Base-by-base conservation (phyloP, 2,888 invertebrate species). In the Cataglyphis albicans region DNA sequence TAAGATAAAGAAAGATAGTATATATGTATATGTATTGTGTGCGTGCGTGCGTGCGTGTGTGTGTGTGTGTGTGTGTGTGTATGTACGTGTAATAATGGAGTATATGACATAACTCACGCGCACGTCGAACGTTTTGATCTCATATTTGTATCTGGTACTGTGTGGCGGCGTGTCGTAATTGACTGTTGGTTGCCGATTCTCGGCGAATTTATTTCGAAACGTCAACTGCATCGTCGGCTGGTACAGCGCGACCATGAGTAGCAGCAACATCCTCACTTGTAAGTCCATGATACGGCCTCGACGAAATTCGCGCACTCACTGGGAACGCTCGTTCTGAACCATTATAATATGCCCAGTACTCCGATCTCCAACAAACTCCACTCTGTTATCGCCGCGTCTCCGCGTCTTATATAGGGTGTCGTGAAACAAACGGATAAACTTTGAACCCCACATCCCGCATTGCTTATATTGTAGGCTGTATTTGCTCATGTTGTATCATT, bases 101-200 rank as follows among this genome's bases (percentile, higher is more conserved):
- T 10, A 18, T 21, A 12, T 15, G 38, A 57, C 6, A 48, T 48
- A n/a, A 92, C 93, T 92, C 89, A 95, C 95, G 81, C 97, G 97
- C 68, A 97, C 96, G 29, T 95, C 95, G 81, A 97, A 96, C 86
- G 95, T 95, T 89, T 95, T 95, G 15, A 95, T 95, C 78, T 94
- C 92, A 89, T 95, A 96, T 81, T 85, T 90, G 86, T 95, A 95
- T 65, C 87, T 87, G 84, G 64, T 68, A 68, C 57, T 75, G 9
- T 21, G 15, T 21, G 65, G 25, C 70, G 41, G 38, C 57, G 84
- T 72, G 15, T 68, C 9, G 41, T 41, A 57, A 52, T 35, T 41
- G 64, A 38, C 21, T 10, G 73, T 64, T 7, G 7, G 41, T 25
- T 41, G 80, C 48, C 61, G 61, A 18, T 5, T 55, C 15, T 35